These are phyloP conservation scores for Heliconius melpomene DNA, from an alignment of 1,140 invertebrate species.

Conservation along the genomic window DNA sequence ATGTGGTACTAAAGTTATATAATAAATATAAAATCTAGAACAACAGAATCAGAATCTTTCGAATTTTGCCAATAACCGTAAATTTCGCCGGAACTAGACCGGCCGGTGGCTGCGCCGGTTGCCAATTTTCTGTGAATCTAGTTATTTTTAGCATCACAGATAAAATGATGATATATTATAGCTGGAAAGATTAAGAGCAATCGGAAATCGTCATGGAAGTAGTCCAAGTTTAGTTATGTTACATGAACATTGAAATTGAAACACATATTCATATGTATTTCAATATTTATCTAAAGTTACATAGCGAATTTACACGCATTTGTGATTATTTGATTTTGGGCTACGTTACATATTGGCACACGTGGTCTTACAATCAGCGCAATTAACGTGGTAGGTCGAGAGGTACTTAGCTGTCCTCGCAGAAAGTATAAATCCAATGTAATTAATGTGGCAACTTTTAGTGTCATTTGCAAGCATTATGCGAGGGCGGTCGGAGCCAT, in stretches of 20 bases:
- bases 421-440: neutral
- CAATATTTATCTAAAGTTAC: too few species aligned
- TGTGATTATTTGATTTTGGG: too few species aligned
- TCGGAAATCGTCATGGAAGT: neutral
- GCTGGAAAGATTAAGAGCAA: neutral
- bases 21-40: neutral
- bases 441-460: neutral
- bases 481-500: neutral
- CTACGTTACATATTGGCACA: too few species aligned
- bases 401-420: neutral
- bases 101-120: neutral
- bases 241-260: too few species aligned
- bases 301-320: too few species aligned
- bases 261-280: too few species aligned
- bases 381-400: neutral
- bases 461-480: neutral
- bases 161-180: neutral
- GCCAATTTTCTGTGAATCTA: conserved; percentile 3
- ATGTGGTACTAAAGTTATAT: neutral
- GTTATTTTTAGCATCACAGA: conserved; percentile 1
- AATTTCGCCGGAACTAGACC: neutral
- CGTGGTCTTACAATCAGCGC: too few species aligned
- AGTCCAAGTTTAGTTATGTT: neutral
- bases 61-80: conserved; percentile 8
- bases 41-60: conserved; percentile 1